Evolutionary conservation across 1,140 invertebrate genomes (phyloP).

Genomic region (Papilio xuthus): DNA sequence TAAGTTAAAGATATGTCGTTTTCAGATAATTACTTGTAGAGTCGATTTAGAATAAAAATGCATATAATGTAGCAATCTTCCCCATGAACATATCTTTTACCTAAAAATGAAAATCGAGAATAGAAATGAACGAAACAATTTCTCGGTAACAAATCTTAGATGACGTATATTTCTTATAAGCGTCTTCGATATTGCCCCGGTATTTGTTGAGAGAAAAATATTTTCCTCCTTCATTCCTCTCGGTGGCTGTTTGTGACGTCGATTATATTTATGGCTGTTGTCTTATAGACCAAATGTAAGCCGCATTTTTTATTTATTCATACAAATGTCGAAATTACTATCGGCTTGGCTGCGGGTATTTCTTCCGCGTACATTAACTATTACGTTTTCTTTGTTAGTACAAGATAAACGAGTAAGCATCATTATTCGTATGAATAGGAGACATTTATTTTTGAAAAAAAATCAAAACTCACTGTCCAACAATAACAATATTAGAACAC

Average conservation of each 20-base stretch:
- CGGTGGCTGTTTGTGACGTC: slow-evolving; percentile 52
- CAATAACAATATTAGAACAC: too few relatives aligned
- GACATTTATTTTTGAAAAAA: too few relatives aligned
- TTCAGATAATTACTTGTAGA: too few relatives aligned
- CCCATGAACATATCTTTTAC: not conserved
- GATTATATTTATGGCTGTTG: slow-evolving; percentile 56
- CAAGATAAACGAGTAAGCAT: not conserved
- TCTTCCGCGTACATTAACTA: not conserved
- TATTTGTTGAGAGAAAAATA: slow-evolving; percentile 61
- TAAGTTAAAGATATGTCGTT: too few relatives aligned
- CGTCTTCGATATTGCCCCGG: slow-evolving; percentile 58
- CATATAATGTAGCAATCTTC: not conserved
- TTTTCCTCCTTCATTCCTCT: slow-evolving; percentile 53
- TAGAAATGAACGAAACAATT: slow-evolving; percentile 60
- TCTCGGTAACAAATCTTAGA: slow-evolving; percentile 66
- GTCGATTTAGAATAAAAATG: not conserved
- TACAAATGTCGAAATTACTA: slow-evolving; percentile 6
- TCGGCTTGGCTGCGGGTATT: not conserved
- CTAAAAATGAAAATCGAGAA: slow-evolving; percentile 24
- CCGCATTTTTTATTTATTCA: slow-evolving; percentile 8
- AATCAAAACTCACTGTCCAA: too few relatives aligned
- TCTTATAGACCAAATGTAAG: slow-evolving; percentile 36
- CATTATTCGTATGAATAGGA: too few relatives aligned
- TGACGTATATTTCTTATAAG: slow-evolving; percentile 61
- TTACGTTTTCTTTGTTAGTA: not conserved